Base-by-base conservation (phyloP, 2,888 invertebrate species). In the Choreutis nemorana region DNA sequence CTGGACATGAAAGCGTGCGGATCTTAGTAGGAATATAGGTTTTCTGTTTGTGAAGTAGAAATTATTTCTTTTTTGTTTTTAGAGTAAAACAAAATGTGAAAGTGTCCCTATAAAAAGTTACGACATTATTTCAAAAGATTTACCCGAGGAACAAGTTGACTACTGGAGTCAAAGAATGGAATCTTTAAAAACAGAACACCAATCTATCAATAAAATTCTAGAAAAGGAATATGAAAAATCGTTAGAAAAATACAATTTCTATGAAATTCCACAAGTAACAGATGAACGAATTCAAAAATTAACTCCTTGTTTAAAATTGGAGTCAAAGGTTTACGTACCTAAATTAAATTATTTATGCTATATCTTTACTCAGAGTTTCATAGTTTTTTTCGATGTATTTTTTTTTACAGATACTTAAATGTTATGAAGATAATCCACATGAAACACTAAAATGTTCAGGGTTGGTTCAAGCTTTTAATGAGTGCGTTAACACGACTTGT, bases 91-190 rank as follows among this genome's bases (percentile, higher is more conserved):
- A n/a, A n/a, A n/a, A n/a, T n/a, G n/a, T n/a, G n/a, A n/a, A n/a
- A n/a, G n/a, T n/a, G n/a, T n/a, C n/a, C n/a, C n/a, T n/a, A n/a
- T n/a, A n/a, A n/a, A n/a, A n/a, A n/a, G n/a, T n/a, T n/a, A n/a
- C n/a, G n/a, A n/a, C n/a, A n/a, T n/a, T n/a, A n/a, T n/a, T n/a
- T n/a, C n/a, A n/a, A n/a, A n/a, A n/a, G n/a, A n/a, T n/a, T n/a
- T n/a, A n/a, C 21, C 39, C 18, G 55, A 56, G 34, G 27, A 39
- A 16, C 44, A 41, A 23, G 51, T 50, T 32, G 66, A 67, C 45
- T 78, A 77, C 36, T 77, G 77, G 77, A 37, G 50, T 12, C 50
- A 56, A 15, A 55, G 77, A 59, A 58, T 77, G 26, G 68, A 73
- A 30, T 47, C 46, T 35, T 43, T 78, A 2, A 72, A 64, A 49